Percentiles rank a stretch among this genome's conserved stretches.
Evolutionary conservation across 1,140 invertebrate genomes (phyloP).

Genomic region (Epicauta chinensis): DNA sequence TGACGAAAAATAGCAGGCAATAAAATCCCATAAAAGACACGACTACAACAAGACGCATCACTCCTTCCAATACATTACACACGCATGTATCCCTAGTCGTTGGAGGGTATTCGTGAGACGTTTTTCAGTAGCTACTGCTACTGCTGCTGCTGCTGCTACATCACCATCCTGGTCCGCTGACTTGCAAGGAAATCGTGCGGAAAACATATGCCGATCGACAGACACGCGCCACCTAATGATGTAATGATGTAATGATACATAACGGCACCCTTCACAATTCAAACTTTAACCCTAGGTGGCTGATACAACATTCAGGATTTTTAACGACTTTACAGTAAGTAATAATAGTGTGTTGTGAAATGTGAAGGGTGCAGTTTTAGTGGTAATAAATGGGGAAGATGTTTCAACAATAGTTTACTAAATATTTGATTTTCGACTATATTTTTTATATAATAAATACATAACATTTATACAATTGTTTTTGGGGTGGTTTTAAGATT

Average conservation of each 20-base stretch:
- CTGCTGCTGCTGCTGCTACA: not conserved
- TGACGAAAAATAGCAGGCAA: too few relatives aligned
- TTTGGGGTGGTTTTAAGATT: slow-evolving; percentile 26
- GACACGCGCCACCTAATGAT: slow-evolving; percentile 30
- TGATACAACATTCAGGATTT: not conserved
- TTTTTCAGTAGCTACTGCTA: not conserved
- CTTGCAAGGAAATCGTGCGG: slow-evolving; percentile 22
- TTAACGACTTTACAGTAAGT: too few relatives aligned
- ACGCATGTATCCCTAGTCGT: not conserved
- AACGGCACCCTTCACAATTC: slow-evolving; percentile 11
- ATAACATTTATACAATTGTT: slow-evolving; percentile 40
- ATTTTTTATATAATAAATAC: slow-evolving; percentile 43
- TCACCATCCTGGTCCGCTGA: not conserved
- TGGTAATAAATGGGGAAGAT: not conserved
- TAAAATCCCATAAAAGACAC: too few relatives aligned
- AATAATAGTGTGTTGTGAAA: too few relatives aligned
- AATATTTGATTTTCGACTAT: slow-evolving; percentile 21
- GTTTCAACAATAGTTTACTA: not conserved
- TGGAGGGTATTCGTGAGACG: too few relatives aligned
- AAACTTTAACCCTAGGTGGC: not conserved
- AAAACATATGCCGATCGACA: slow-evolving; percentile 28
- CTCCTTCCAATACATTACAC: not conserved
- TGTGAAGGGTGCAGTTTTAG: too few relatives aligned
- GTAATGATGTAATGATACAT: slow-evolving; percentile 30
- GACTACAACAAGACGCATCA: too few relatives aligned